Conservation (phyloP, 2,797 vertebrate genomes). For the Lagorchestes hirsutus region DNA sequence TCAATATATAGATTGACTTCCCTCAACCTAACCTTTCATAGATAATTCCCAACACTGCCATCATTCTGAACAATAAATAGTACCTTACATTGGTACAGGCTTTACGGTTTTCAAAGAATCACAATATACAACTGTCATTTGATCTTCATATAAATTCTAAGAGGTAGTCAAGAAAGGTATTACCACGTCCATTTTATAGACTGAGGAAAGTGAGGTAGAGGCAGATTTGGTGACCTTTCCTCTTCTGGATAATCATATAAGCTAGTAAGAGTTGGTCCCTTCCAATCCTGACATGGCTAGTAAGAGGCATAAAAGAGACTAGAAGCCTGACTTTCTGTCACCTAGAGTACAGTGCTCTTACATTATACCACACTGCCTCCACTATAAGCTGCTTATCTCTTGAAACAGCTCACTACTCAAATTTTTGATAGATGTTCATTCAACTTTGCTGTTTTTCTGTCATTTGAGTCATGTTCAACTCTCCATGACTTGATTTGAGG, state of each 20-base stretch:
- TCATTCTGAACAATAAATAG: constrained; percentile 37
- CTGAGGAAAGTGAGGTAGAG: background rate
- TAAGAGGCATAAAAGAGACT: constrained; percentile 1
- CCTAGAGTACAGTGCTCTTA: constrained; percentile 37
- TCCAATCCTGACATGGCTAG: background rate
- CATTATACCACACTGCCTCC: background rate
- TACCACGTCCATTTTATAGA: background rate
- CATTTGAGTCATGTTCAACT: constrained; percentile 34
- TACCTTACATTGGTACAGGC: background rate
- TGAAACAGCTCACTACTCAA: constrained; percentile 32
- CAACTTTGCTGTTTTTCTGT: constrained; percentile 41
- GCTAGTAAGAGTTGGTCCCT: background rate
- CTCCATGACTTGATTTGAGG: background rate
- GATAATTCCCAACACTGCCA: constrained; percentile 42
- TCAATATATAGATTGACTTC: constrained; percentile 54
- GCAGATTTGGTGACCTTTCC: background rate
- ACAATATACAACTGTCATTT: background rate
- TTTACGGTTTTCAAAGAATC: background rate
- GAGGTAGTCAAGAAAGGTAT: background rate
- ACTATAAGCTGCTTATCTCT: constrained; percentile 43
- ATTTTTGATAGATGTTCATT: constrained; percentile 61
- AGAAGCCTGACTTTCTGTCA: constrained; percentile 24
- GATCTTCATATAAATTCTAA: background rate
- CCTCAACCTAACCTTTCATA: constrained; percentile 46
- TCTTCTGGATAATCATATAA: background rate